These are phyloP conservation scores for Tor tambroides DNA, from an alignment of 2,113 vertebrate species.

Conservation along the genomic window DNA sequence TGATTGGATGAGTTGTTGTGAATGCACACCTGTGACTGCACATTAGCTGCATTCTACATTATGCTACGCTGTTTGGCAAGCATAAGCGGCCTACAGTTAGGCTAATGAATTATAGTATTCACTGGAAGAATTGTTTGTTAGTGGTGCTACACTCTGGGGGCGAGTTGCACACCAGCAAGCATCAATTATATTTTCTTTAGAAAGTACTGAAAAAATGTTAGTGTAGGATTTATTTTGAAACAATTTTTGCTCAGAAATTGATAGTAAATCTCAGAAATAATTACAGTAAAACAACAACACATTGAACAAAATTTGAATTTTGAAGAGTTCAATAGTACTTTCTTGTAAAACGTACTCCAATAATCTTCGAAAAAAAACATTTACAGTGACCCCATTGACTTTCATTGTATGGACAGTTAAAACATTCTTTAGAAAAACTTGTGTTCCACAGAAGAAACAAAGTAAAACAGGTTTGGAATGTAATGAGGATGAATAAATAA, in stretches of 20 bases:
- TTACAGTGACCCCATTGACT: too few species aligned
- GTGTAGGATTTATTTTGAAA: background rate
- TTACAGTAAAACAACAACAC: background rate
- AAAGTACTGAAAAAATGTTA: background rate
- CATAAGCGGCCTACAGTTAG: background rate
- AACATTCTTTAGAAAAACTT: too few species aligned
- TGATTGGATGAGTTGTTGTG: slow-evolving; percentile 14
- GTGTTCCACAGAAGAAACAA: too few species aligned
- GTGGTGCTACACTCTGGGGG: background rate
- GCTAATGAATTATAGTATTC: background rate
- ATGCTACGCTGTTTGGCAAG: background rate
- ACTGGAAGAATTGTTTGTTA: background rate
- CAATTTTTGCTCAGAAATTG: background rate
- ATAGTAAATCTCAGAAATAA: background rate
- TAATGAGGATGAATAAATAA: too few species aligned
- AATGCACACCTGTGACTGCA: slow-evolving; percentile 23
- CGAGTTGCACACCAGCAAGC: background rate
- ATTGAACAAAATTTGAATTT: background rate
- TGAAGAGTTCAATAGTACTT: background rate
- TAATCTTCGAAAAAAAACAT: too few species aligned
- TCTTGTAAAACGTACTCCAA: background rate
- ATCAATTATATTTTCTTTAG: background rate
- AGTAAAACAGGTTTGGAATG: too few species aligned
- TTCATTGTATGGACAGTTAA: too few species aligned
- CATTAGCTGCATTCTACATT: slow-evolving; percentile 11